phyloP scores from a whole-genome alignment of 37 sponge, comb jelly and placozoan genomes.

The Cliona cf. orientalis region DNA sequence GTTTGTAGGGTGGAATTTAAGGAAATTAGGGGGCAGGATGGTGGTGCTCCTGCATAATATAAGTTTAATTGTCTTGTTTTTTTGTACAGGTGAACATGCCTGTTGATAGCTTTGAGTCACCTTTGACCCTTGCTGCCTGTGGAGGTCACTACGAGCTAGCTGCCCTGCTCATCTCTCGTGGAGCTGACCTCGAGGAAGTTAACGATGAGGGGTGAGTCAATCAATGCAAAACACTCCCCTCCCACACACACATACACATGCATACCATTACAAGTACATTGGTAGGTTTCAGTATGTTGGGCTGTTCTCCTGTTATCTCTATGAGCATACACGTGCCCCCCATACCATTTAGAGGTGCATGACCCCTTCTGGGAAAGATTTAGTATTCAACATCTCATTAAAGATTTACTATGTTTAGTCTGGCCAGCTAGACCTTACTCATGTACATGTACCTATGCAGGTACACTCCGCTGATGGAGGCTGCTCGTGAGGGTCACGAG shows the following conservation, averaged over 20 bases:
- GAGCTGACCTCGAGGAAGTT: slow-evolving; percentile 86
- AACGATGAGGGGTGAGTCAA: slow-evolving; percentile 85
- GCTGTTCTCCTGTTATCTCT: too few species aligned
- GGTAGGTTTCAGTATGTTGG: too few species aligned
- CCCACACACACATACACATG: too few species aligned
- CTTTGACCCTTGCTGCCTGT: slow-evolving; percentile 84
- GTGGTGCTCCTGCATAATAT: too few species aligned
- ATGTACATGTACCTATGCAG: slow-evolving; percentile 23
- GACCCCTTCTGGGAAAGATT: neutral
- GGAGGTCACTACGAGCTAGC: slow-evolving; percentile 87
- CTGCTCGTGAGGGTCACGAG: slow-evolving; percentile 85
- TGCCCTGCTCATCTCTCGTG: slow-evolving; percentile 76
- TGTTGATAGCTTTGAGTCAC: slow-evolving; percentile 89
- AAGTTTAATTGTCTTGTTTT: neutral
- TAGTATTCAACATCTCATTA: neutral
- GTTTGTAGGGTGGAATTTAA: too few species aligned
- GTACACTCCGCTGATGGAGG: slow-evolving; percentile 93
- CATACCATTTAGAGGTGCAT: too few species aligned
- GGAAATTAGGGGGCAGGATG: too few species aligned
- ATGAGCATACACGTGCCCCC: too few species aligned
- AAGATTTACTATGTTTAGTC: neutral
- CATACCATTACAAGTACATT: neutral
- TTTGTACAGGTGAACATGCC: slow-evolving; percentile 84
- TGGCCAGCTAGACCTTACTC: neutral
- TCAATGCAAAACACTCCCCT: too few species aligned